Evolutionary conservation across 1,140 invertebrate species (phyloP).

Genomic region (Caenorhabditis briggsae): DNA sequence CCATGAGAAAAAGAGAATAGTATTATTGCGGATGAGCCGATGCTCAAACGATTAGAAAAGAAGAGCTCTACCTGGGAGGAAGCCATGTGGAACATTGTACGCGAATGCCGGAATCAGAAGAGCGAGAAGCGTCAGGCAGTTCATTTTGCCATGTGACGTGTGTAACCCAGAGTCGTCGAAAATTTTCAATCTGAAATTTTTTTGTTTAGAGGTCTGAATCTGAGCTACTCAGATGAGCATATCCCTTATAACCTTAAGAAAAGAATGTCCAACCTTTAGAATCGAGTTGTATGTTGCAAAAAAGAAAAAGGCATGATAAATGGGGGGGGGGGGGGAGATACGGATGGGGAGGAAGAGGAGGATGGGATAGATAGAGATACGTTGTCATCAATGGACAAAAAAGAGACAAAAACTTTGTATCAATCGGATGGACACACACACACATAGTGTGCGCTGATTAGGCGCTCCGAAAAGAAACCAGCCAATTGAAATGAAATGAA

Average conservation of each 20-base stretch:
- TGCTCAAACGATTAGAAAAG: neutral
- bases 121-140: conserved; percentile 16
- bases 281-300: conserved; percentile 11
- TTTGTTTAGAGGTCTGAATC: neutral
- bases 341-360: neutral
- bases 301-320: neutral
- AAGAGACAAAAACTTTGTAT: conserved; percentile 52
- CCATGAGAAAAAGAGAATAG: too few relatives aligned
- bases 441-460: conserved; percentile 44
- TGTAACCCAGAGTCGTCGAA: conserved; percentile 49
- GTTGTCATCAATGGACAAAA: neutral
- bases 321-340: neutral
- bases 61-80: neutral
- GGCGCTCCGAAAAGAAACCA: conserved; percentile 27
- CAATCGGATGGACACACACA: conserved; percentile 10
- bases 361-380: neutral
- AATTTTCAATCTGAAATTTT: neutral
- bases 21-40: too few relatives aligned
- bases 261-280: neutral
- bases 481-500: conserved; percentile 3
- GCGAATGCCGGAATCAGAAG: conserved; percentile 19
- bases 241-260: too few relatives aligned
- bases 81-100: conserved; percentile 47
- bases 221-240: too few relatives aligned
- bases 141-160: conserved; percentile 43